These are phyloP conservation scores for Eciton burchellii DNA, from an alignment of 1,140 invertebrate genomes.

Conservation along the genomic window DNA sequence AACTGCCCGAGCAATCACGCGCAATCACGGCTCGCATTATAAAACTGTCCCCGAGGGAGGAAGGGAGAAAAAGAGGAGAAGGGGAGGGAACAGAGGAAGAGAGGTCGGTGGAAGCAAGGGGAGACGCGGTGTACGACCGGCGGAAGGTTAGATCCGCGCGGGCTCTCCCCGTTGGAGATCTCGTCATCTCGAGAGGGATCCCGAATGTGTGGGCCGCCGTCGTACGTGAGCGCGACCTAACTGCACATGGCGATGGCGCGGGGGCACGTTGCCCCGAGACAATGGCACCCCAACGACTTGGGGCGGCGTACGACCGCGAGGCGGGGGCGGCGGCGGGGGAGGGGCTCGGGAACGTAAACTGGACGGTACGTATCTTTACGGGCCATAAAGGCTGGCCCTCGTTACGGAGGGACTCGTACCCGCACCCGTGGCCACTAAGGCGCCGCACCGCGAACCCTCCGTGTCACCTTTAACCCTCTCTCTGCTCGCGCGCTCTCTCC, in stretches of 20 bases:
- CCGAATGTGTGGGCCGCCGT: constrained; percentile 67
- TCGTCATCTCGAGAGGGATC: constrained; percentile 76
- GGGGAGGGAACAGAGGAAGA: not conserved
- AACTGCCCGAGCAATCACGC: constrained; percentile 78
- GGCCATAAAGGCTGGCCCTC: constrained; percentile 84
- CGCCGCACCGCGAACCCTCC: constrained; percentile 78
- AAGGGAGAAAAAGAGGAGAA: no score
- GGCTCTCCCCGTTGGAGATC: constrained; percentile 72
- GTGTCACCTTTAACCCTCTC: constrained; percentile 72
- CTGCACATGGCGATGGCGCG: constrained; percentile 55
- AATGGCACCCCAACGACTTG: constrained; percentile 55
- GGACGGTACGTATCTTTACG: constrained; percentile 85
- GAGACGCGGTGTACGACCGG: constrained; percentile 34
- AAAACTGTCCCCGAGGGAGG: constrained; percentile 81
- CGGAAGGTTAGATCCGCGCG: constrained; percentile 47
- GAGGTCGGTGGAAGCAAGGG: constrained; percentile 37
- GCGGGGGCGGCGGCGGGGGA: not conserved
- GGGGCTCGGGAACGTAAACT: constrained; percentile 76
- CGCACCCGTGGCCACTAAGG: constrained; percentile 83
- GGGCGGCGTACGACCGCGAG: not conserved
- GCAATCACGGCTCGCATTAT: constrained; percentile 82
- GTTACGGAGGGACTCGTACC: constrained; percentile 81
- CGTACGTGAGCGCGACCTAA: constrained; percentile 75
- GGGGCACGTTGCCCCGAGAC: constrained; percentile 54
- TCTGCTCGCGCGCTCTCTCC: constrained; percentile 14